A percentile compares a stretch with the other conserved stretches of the same genome.
phyloP scores from a whole-genome alignment of 2,888 invertebrate species.

The Pyrrhopygopsis socrates region DNA sequence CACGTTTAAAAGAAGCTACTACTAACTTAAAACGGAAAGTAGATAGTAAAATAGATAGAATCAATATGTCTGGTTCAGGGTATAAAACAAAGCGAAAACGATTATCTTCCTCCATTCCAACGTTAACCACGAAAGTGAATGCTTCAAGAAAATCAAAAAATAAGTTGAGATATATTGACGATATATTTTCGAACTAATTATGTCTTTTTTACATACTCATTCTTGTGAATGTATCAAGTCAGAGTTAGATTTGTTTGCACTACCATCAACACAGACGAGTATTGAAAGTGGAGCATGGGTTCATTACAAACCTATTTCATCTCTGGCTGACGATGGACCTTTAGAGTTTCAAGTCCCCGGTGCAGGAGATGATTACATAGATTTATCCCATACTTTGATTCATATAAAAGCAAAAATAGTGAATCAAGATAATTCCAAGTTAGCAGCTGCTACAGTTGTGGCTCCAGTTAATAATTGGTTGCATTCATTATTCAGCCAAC shows the following conservation, averaged over 20 bases:
- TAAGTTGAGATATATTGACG: not conserved
- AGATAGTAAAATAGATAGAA: no score
- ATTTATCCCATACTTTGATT: conserved; percentile 81
- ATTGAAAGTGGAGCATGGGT: conserved; percentile 83
- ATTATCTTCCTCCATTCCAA: no score
- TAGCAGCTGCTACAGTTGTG: conserved; percentile 14
- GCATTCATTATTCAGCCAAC: conserved; percentile 84
- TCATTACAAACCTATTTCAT: conserved; percentile 85
- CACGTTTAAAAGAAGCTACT: not conserved
- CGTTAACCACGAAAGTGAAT: no score
- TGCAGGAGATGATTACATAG: conserved; percentile 83
- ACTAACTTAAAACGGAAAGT: no score
- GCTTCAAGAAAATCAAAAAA: no score
- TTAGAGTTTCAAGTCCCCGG: conserved; percentile 85
- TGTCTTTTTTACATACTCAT: conserved; percentile 84
- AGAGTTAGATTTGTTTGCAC: conserved; percentile 85
- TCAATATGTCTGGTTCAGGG: no score
- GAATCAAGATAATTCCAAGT: conserved; percentile 63
- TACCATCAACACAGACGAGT: conserved; percentile 84
- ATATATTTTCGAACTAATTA: conserved; percentile 76
- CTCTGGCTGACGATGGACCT: conserved; percentile 76
- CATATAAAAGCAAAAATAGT: conserved; percentile 78
- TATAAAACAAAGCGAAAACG: no score
- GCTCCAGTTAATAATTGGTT: conserved; percentile 61
- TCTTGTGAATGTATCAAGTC: conserved; percentile 85